phyloP scores from a whole-genome alignment of 2,888 invertebrate genomes.

The Xanthorhoe spadicearia region DNA sequence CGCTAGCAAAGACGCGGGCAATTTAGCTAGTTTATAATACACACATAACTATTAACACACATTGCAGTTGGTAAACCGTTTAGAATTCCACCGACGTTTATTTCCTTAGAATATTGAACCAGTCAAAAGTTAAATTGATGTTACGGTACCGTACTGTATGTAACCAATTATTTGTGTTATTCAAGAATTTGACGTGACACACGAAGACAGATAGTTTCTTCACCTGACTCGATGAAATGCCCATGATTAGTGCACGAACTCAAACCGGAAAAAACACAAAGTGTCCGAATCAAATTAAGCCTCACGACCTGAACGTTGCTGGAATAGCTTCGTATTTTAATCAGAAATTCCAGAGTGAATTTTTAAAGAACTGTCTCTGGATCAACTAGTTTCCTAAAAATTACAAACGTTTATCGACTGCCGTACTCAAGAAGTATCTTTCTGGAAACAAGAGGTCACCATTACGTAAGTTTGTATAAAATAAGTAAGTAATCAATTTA shows the following conservation, averaged over 20 bases:
- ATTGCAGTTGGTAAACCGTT: not conserved
- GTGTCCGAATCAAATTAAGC: conserved; percentile 75
- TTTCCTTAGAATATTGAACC: not conserved
- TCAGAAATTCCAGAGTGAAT: conserved; percentile 75
- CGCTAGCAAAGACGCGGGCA: too few species aligned
- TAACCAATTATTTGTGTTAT: conserved; percentile 20
- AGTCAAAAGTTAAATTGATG: conserved; percentile 5
- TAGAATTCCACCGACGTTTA: not conserved
- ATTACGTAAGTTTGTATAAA: too few species aligned
- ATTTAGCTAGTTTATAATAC: too few species aligned
- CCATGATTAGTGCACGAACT: conserved; percentile 61
- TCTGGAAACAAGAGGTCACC: too few species aligned
- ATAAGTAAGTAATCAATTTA: too few species aligned
- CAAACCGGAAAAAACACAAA: conserved; percentile 68
- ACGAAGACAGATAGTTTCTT: conserved; percentile 33
- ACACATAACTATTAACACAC: not conserved
- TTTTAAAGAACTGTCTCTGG: conserved; percentile 58
- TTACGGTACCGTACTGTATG: conserved; percentile 6
- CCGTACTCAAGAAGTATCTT: not conserved
- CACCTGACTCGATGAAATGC: conserved; percentile 57
- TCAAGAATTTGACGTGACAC: conserved; percentile 41
- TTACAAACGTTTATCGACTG: not conserved
- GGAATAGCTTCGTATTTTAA: conserved; percentile 71
- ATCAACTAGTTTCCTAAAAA: not conserved
- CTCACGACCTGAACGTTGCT: conserved; percentile 64